A percentile compares a stretch with the other conserved stretches of the same genome.
Evolutionary conservation across 2,888 invertebrate genomes (phyloP).

Genomic region (Orthosia cruda): DNA sequence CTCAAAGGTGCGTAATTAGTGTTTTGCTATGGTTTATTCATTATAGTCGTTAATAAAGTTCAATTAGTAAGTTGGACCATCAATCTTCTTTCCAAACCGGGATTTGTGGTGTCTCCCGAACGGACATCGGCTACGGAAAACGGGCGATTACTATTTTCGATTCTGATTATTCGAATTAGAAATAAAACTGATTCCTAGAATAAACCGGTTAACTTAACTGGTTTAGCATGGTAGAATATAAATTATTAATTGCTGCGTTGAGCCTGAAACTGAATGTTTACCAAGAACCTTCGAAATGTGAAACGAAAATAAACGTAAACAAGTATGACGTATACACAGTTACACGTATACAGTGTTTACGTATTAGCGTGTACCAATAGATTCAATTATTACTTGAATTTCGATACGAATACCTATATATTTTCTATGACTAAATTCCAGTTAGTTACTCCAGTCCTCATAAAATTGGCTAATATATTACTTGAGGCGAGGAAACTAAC

Average conservation of each 20-base stretch:
- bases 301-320: constrained; percentile 6
- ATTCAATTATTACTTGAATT: not conserved
- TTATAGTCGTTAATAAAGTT: constrained; percentile 81
- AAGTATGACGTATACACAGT: too few species aligned
- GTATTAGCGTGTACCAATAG: not conserved
- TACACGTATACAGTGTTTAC: not conserved
- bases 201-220: constrained; percentile 6
- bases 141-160: constrained; percentile 33
- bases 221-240: constrained; percentile 1
- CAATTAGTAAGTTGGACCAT: constrained; percentile 81
- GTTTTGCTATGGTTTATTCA: constrained; percentile 75
- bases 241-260: constrained; percentile 24
- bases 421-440: not conserved
- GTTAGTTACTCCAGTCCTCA: not conserved
- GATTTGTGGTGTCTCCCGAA: constrained; percentile 32
- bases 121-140: constrained; percentile 21
- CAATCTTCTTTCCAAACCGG: constrained; percentile 74
- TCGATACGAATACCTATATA: too few species aligned
- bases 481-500: constrained; percentile 5
- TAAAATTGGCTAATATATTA: not conserved
- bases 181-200: constrained; percentile 10
- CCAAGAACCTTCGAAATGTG: constrained; percentile 14
- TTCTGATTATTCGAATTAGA: too few species aligned
- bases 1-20: constrained; percentile 71
- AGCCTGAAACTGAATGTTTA: constrained; percentile 23